phyloP scores from a whole-genome alignment of 2,888 invertebrate genomes.

The Lepas anatifera region DNA sequence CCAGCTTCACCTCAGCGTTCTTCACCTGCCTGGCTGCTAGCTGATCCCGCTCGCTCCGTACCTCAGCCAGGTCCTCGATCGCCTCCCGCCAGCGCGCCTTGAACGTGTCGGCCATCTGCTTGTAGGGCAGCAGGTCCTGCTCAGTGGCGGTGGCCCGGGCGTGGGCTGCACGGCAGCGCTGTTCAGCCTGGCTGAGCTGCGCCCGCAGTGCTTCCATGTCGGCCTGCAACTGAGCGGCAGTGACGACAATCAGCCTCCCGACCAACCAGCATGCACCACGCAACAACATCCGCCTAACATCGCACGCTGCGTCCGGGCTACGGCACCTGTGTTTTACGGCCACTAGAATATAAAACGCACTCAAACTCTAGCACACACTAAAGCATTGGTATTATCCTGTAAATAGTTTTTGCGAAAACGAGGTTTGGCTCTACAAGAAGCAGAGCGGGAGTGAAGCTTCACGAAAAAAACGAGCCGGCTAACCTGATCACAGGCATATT shows the following conservation, averaged over 20 bases:
- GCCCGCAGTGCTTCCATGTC: neutral
- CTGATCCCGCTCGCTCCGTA: no score
- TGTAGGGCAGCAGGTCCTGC: conserved; percentile 2
- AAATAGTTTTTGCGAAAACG: no score
- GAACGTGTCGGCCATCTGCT: conserved; percentile 8
- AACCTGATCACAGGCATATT: no score
- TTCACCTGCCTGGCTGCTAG: no score
- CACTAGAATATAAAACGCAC: neutral
- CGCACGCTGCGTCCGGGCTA: neutral
- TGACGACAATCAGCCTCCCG: neutral
- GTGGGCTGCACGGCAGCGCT: neutral
- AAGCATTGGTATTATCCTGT: no score
- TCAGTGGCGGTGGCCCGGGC: neutral
- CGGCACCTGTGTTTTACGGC: neutral
- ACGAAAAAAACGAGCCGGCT: no score
- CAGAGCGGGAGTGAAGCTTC: no score
- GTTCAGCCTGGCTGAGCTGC: neutral
- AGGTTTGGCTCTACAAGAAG: no score
- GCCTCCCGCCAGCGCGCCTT: conserved; percentile 1
- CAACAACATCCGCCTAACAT: neutral
- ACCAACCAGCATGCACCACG: neutral
- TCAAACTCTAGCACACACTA: no score
- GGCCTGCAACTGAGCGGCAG: neutral
- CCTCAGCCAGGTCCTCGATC: neutral
- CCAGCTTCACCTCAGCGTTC: neutral